Evolutionary conservation across 1,140 invertebrate species (phyloP), one percentile per base, ranked within the genome.

Genomic region (Diabrotica undecimpunctata): DNA sequence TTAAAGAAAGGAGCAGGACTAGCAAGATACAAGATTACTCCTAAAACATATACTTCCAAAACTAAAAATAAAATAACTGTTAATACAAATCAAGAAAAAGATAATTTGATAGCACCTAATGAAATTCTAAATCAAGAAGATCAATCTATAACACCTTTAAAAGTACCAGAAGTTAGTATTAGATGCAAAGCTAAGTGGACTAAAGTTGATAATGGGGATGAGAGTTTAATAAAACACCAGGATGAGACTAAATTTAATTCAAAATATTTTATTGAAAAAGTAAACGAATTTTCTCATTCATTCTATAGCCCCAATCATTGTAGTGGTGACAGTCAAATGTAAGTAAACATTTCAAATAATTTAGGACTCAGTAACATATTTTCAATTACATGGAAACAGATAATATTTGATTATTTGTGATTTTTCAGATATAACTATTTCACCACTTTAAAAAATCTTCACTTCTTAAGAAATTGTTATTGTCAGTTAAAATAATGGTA

Each of bases 1-100:
- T 66, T 79, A 39, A 73, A 65, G 64, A 73, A 73, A 61, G 77
- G 77, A 7, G 9, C 69, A 39, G 77, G 77, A 10, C 59, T 78
- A 14, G 62, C 62, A 36, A 66, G 76, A 11, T 79, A 70, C 70
- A 67, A 67, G 11, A 69, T 77, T 70, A 67, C 61, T 36, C 59
- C 60, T 25, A 66, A 54, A 12, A 70, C 70, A 63, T 61, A 67
- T 8, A 58, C 66, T 56, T 64, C 25, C 25, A 25, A 25, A 25
- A 25, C 25, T 25, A 25, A 25, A 25, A 25, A 4, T 67, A 63
- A 61, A 67, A 52, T 39, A 9, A 25, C 25, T 25, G 1, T 25
- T 25, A 4, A 0, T 0, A 52, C 7, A 52, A 12, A 52, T 2
- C n/a, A 52, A 12, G 51, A 52, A 7, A 53, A 53, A 53, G 14